Conservation (phyloP, 2,113 vertebrate genomes). For the Planiliza haematocheilus region DNA sequence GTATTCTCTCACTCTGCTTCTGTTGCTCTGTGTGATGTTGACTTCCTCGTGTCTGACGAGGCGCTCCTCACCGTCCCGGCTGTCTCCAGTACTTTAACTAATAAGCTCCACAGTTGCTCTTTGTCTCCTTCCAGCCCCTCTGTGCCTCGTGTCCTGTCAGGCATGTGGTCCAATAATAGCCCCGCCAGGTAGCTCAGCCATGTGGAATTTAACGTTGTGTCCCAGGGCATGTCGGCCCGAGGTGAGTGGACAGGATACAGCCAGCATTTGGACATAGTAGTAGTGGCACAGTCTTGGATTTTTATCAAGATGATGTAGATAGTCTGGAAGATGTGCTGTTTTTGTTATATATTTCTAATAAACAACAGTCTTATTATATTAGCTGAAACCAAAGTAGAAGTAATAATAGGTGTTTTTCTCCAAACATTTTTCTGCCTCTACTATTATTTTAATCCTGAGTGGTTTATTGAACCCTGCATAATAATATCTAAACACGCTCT, state of each 20-base stretch:
- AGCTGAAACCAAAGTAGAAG: not conserved
- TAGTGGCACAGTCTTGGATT: not conserved
- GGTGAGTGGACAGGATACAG: conserved; percentile 68
- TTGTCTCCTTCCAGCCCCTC: conserved; percentile 25
- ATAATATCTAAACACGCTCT: no score
- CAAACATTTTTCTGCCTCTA: no score
- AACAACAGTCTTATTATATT: not conserved
- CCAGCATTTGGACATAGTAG: conserved; percentile 24
- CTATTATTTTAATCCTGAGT: no score
- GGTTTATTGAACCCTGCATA: no score
- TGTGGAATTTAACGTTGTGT: conserved; percentile 83
- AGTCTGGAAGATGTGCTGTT: not conserved
- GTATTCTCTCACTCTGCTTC: not conserved
- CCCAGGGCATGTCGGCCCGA: conserved; percentile 53
- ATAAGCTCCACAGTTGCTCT: conserved; percentile 61
- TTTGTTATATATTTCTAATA: not conserved
- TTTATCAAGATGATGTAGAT: conserved; percentile 33
- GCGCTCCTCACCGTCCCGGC: conserved; percentile 23
- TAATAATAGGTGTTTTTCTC: no score
- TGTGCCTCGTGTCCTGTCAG: conserved; percentile 50
- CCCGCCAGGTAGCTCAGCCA: conserved; percentile 76
- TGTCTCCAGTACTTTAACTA: conserved; percentile 66
- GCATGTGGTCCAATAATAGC: conserved; percentile 73
- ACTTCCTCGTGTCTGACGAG: conserved; percentile 13
- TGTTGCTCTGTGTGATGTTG: conserved; percentile 3